These are phyloP conservation scores for Enteromius trimaculatus DNA, from an alignment of 2,797 vertebrate species.

Conservation along the genomic window DNA sequence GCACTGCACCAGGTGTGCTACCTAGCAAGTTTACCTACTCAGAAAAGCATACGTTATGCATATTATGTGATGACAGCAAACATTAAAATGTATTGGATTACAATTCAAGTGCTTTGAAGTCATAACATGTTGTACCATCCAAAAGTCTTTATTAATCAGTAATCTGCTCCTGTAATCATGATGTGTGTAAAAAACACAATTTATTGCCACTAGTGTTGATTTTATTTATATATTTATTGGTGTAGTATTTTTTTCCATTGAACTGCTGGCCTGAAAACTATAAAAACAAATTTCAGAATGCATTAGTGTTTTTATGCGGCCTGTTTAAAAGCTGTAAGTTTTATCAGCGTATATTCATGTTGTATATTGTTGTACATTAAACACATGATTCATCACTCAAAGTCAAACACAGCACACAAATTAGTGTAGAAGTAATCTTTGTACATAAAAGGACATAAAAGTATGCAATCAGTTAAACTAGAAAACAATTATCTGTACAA, in stretches of 20 bases:
- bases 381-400: neutral
- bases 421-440: neutral
- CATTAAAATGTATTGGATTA: neutral
- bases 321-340: neutral
- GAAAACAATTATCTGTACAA: constrained; percentile 2
- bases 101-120: neutral
- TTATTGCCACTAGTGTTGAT: neutral
- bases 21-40: neutral
- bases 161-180: neutral
- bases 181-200: neutral
- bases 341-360: neutral
- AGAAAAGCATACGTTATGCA: neutral
- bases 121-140: too few species aligned
- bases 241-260: neutral
- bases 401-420: neutral
- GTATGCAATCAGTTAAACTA: neutral
- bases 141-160: neutral
- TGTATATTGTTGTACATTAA: neutral
- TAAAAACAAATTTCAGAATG: too few species aligned
- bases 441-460: neutral
- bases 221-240: neutral
- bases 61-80: neutral
- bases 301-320: too few species aligned
- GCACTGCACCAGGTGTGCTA: neutral
- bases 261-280: neutral